These are phyloP conservation scores for Saturnia pavonia DNA, from an alignment of 2,888 invertebrate genomes.

Conservation along the genomic window DNA sequence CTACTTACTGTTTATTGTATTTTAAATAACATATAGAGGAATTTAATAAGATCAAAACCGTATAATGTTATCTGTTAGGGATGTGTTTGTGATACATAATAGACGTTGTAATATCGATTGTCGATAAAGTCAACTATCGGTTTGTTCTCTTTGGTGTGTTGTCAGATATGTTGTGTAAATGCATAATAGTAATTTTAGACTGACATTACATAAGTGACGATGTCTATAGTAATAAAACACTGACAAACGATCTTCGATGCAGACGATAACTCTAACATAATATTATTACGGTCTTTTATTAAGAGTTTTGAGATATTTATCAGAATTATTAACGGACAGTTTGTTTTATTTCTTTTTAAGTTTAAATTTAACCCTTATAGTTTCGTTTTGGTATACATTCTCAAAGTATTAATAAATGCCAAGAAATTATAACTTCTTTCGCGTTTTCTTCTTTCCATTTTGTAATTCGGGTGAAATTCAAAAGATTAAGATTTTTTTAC, in stretches of 20 bases:
- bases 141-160: conserved; percentile 31
- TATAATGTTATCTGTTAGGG: conserved; percentile 12
- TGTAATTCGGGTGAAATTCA: neutral
- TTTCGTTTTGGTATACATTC: neutral
- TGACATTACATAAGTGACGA: conserved; percentile 35
- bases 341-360: neutral
- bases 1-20: conserved; percentile 47
- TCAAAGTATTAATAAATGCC: neutral
- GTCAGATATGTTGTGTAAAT: conserved; percentile 34
- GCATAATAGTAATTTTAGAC: conserved; percentile 32
- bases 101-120: conserved; percentile 24
- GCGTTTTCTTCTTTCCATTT: neutral
- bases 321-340: conserved; percentile 26
- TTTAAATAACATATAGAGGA: conserved; percentile 35
- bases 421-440: neutral
- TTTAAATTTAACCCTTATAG: neutral
- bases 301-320: conserved; percentile 27
- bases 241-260: conserved; percentile 32
- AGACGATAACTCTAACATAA: conserved; percentile 32
- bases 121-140: conserved; percentile 30
- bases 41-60: conserved; percentile 17
- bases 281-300: conserved; percentile 27
- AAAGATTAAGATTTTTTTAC: neutral
- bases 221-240: conserved; percentile 26
- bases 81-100: conserved; percentile 11